Evolutionary conservation across 2,888 invertebrate genomes (phyloP), one percentile per base, ranked within the genome.

Genomic region (Spatulosminthurus flaviceps): DNA sequence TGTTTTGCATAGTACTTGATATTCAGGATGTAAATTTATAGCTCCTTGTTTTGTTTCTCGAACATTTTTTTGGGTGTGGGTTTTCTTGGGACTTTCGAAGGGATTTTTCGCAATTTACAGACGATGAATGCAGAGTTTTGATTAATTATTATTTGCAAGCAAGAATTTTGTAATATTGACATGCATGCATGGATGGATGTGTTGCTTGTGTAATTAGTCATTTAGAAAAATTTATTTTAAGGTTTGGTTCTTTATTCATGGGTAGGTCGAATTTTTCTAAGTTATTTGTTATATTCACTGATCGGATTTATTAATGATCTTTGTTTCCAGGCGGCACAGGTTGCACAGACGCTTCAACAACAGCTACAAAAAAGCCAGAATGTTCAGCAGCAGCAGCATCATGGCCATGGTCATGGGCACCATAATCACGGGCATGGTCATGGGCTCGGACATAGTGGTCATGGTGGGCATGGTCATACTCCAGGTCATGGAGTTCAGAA

Each of bases 331-430:
- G 92, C 93, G 81, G 93, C 93, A 87, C 95, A 95, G 88, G 94
- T 94, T 60, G 93, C 94, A 42, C 94, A 94, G 87, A 94, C 94
- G 87, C 89, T 94, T 80, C 94, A 94, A 86, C 93, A 93, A 84
- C 89, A 84, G 67, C 72, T 95, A 79, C 94, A 94, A 85, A 92
- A 93, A 85, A 88, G 88, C 77, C 89, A 89, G 81, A 85, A 83
- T 75, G 81, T 81, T 42, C 85, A 84, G 42, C 85, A 84, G 69
- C 80, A 82, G 21, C 83, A 81, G 43, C 82, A 81, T 22, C 82
- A 85, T 71, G 24, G 51, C 78, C 83, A 66, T 77, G 78, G 24
- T 43, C 79, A 78, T 79, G 82, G 72, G 77, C 84, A 79, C 82
- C 80, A 78, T 82, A 78, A 75, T 77, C 80, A 28, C 76, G 64